phyloP scores from a whole-genome alignment of 1,140 invertebrate species.

The Drosophila takahashii region DNA sequence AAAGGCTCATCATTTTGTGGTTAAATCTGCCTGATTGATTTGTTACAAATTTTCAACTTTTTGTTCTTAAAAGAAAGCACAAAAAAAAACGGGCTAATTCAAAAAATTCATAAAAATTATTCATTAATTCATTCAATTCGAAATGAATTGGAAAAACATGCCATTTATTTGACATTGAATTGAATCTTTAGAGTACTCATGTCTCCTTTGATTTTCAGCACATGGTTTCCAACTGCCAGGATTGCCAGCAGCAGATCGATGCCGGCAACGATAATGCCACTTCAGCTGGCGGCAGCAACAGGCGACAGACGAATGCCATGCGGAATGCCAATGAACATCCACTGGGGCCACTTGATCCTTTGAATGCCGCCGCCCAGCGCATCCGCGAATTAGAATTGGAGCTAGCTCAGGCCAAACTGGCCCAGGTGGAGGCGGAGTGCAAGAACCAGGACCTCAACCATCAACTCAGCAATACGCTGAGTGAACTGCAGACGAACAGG shows the following conservation, averaged over 20 bases:
- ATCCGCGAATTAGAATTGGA: conserved; percentile 97
- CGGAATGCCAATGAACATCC: conserved; percentile 64
- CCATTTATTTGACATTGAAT: too few relatives aligned
- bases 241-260: conserved; percentile 85
- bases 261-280: conserved; percentile 63
- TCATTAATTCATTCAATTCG: too few relatives aligned
- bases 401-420: conserved; percentile 97
- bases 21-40: too few relatives aligned
- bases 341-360: conserved; percentile 79
- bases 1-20: too few relatives aligned
- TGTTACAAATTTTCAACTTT: too few relatives aligned
- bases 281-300: conserved; percentile 60
- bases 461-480: conserved; percentile 92
- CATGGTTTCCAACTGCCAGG: conserved; percentile 87
- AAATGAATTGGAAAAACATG: too few relatives aligned
- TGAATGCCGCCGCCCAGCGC: conserved; percentile 86
- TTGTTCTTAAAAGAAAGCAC: too few relatives aligned
- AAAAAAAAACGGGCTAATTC: too few relatives aligned
- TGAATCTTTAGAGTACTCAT: neutral
- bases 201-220: conserved; percentile 68
- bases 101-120: too few relatives aligned
- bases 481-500: conserved; percentile 90
- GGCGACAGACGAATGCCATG: conserved; percentile 47
- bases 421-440: conserved; percentile 98
- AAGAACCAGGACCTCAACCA: conserved; percentile 98